Percentiles rank a stretch among this genome's conserved stretches.
phyloP scores from a whole-genome alignment of 35 echinoderm and acorn worm genomes.

The Heliocidaris erythrogramma region DNA sequence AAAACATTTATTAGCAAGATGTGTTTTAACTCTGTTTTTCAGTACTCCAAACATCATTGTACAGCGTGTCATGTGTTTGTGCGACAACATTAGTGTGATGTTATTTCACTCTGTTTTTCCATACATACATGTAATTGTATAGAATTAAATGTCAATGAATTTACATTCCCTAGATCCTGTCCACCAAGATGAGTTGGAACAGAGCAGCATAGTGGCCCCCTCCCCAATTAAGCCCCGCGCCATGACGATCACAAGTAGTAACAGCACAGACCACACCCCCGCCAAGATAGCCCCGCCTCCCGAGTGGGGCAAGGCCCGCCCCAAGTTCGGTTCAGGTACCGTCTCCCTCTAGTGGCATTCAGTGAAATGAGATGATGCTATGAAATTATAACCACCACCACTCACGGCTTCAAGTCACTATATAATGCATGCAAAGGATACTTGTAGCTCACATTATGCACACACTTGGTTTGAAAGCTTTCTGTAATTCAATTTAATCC shows the following conservation, averaged over 20 bases:
- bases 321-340: conserved; percentile 49
- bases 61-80: too few relatives aligned
- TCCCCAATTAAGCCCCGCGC: conserved; percentile 70
- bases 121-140: too few relatives aligned
- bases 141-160: neutral
- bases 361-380: neutral
- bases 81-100: too few relatives aligned
- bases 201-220: conserved; percentile 30
- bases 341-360: neutral
- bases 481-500: neutral
- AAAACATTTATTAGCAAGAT: neutral
- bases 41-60: too few relatives aligned
- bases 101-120: neutral
- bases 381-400: neutral
- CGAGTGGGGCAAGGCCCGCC: conserved; percentile 47
- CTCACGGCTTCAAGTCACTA: neutral
- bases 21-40: neutral
- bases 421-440: neutral
- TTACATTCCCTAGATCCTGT: conserved; percentile 67
- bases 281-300: conserved; percentile 91
- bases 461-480: neutral
- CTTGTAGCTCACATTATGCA: neutral
- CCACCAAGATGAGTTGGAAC: conserved; percentile 52
- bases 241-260: conserved; percentile 62
- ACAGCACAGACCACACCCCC: conserved; percentile 66